phyloP scores from a whole-genome alignment of 1,140 invertebrate species.

The Zaprionus nigranus region DNA sequence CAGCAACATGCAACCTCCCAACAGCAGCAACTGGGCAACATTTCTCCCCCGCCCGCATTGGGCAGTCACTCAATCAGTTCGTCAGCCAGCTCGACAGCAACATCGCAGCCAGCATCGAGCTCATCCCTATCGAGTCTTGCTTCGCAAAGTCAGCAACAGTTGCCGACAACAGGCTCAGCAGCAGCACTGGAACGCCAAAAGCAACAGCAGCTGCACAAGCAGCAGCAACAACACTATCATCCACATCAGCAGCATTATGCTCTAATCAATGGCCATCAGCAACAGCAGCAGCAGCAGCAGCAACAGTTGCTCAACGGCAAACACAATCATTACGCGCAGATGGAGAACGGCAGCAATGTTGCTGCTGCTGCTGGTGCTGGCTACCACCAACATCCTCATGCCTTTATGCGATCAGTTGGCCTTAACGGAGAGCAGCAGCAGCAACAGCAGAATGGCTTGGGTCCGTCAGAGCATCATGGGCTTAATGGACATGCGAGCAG shows the following conservation, averaged over 20 bases:
- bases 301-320: conserved; percentile 46
- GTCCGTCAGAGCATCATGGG: conserved; percentile 53
- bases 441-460: conserved; percentile 53
- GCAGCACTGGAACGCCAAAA: conserved; percentile 57
- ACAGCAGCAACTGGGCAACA: conserved; percentile 65
- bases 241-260: conserved; percentile 61
- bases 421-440: conserved; percentile 37
- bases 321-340: conserved; percentile 34
- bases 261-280: conserved; percentile 68
- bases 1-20: conserved; percentile 44
- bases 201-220: conserved; percentile 56
- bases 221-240: conserved; percentile 60
- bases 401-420: conserved; percentile 29
- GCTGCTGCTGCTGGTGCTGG: conserved; percentile 1
- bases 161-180: conserved; percentile 41
- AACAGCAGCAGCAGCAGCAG: conserved; percentile 36
- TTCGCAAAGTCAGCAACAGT: conserved; percentile 77
- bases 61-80: conserved; percentile 78
- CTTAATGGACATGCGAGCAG: conserved; percentile 61
- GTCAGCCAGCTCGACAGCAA: conserved; percentile 77
- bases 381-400: conserved; percentile 33
- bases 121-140: conserved; percentile 77
- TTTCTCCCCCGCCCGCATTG: conserved; percentile 63
- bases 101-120: conserved; percentile 79
- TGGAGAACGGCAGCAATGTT: conserved; percentile 35